A percentile compares a stretch with the other conserved stretches of the same genome.
These are phyloP conservation scores for Terrapene triunguis DNA, from an alignment of 2,113 vertebrate species.

Conservation along the genomic window DNA sequence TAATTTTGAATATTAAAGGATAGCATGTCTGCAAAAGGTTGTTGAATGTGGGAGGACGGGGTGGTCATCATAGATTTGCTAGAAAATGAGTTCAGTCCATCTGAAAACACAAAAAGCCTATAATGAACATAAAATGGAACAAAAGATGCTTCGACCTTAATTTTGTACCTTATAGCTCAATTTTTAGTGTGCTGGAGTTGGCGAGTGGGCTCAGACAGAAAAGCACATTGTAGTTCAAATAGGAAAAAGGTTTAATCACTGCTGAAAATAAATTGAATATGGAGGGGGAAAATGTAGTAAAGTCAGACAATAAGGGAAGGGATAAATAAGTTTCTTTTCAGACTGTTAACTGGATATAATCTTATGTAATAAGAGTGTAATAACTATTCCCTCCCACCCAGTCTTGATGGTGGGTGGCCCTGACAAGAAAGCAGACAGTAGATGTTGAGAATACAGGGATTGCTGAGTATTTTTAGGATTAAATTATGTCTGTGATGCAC, in stretches of 20 bases:
- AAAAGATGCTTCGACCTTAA: neutral
- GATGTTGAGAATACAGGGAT: neutral
- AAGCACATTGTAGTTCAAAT: neutral
- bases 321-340: neutral
- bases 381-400: neutral
- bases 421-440: neutral
- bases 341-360: neutral
- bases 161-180: neutral
- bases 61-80: neutral
- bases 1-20: neutral
- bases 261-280: neutral
- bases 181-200: neutral
- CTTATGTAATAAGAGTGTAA: neutral
- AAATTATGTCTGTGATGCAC: neutral
- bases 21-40: neutral
- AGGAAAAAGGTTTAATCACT: neutral
- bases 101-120: neutral
- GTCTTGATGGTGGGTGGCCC: neutral
- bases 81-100: neutral
- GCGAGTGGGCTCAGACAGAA: neutral
- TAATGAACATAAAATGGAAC: neutral
- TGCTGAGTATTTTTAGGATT: neutral
- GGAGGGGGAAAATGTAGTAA: neutral
- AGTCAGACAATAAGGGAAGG: neutral
- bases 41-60: neutral